Conservation (phyloP, 2,888 invertebrate genomes). For the Metellina segmentata region DNA sequence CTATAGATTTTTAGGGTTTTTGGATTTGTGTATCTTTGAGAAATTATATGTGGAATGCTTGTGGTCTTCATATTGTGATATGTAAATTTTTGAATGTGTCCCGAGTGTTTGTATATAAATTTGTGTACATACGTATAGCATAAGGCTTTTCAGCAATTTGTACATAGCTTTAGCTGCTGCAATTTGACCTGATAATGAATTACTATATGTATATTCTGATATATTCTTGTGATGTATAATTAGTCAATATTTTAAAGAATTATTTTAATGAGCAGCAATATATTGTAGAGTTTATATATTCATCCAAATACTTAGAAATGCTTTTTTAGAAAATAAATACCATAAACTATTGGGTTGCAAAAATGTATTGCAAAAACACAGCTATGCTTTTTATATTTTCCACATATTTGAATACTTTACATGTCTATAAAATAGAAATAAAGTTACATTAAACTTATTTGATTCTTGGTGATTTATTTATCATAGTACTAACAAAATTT, state of each 20-base stretch:
- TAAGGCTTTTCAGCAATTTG: constrained; percentile 38
- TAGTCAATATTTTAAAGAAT: constrained; percentile 59
- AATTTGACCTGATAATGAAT: constrained; percentile 19
- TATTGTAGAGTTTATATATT: constrained; percentile 40
- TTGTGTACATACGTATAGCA: constrained; percentile 36
- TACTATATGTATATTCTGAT: constrained; percentile 35
- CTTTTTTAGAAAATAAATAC: neutral
- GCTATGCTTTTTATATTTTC: neutral
- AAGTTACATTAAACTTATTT: neutral
- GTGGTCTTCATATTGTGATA: constrained; percentile 48
- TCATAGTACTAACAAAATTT: neutral
- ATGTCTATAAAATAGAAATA: constrained; percentile 22
- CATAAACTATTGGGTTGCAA: constrained; percentile 6
- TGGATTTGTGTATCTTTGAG: constrained; percentile 19
- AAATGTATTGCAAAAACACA: neutral
- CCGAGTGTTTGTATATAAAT: constrained; percentile 63
- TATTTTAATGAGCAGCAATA: constrained; percentile 57
- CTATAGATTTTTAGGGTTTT: constrained; percentile 26
- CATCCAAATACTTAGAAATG: neutral
- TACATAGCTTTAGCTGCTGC: constrained; percentile 53
- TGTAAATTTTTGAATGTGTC: constrained; percentile 59
- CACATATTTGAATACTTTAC: constrained; percentile 1
- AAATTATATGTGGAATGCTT: constrained; percentile 16
- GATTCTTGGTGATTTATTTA: neutral
- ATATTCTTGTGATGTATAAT: constrained; percentile 38